Evolutionary conservation across 2,797 vertebrate genomes (phyloP), one percentile per base, ranked within the genome.

Genomic region (Eutrigla gurnardus): DNA sequence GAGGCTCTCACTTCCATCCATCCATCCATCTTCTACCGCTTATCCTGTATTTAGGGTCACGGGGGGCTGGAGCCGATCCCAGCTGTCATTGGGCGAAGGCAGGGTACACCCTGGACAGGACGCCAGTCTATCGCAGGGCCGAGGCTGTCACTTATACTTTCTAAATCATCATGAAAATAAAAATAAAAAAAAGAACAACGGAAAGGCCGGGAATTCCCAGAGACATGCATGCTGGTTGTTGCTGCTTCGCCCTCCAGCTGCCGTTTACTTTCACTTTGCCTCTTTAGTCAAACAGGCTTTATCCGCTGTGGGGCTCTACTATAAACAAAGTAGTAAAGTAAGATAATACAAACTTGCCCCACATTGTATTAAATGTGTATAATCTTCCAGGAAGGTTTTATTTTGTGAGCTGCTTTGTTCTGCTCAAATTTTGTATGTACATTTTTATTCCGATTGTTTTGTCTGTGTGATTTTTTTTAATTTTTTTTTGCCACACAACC

Each of bases 241-340:
- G 4, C 12, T 59, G 33, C 35, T 35, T 40, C 42, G 35, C 18
- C 4, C 10, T 1, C 4, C 3, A 32, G 55, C 2, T 50, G 18
- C 2, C 58, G 67, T 85, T 86, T 45, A 49, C 17, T 86, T 85
- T 83, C 67, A 71, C 15, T 72, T 83, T 66, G 59, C 1, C 12
- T 25, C 4, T 54, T 35, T 0, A 8, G 1, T 39, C 25, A 25
- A 1, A 25, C 50, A 55, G 14, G 35, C 0, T 14, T 0, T 17
- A 5, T 14, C 15, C 64, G 11, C 45, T 54, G 14, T 15, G n/a
- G 17, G 49, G 10, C 6, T 60, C 52, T 53, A 45, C 13, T 7
- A 14, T 32, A 52, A 58, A 57, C 10, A 13, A 25, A 25, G 25
- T 65, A 64, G 40, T 14, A n/a, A 32, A n/a, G n/a, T n/a, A n/a